A percentile compares a stretch with the other conserved stretches of the same genome.
Conservation (phyloP, 2,113 vertebrate species). For the Perccottus glenii region DNA sequence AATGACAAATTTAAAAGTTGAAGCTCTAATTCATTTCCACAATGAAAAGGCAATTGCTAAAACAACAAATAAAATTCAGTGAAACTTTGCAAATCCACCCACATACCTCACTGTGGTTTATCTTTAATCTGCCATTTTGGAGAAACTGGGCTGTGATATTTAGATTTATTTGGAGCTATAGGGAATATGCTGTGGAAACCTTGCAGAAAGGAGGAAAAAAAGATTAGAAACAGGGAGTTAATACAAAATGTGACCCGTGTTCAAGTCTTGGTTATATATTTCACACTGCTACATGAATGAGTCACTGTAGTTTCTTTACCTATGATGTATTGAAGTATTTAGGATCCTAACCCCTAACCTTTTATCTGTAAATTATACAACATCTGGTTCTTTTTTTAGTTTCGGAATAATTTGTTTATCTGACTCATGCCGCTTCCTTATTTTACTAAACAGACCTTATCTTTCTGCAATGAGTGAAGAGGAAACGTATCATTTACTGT, state of each 20-base stretch:
- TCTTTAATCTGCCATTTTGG: neutral
- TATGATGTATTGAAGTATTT: too few species aligned
- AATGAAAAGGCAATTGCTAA: too few species aligned
- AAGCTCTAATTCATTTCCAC: too few species aligned
- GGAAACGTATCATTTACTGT: conserved; percentile 47
- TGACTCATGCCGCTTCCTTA: conserved; percentile 30
- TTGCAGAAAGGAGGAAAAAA: neutral
- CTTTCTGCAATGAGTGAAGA: conserved; percentile 36
- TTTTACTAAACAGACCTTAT: conserved; percentile 51
- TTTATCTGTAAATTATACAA: neutral
- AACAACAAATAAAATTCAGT: neutral
- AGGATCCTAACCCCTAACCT: too few species aligned
- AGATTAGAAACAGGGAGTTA: neutral
- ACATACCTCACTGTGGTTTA: neutral
- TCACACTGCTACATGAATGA: neutral
- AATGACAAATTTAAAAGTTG: too few species aligned
- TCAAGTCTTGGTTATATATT: neutral
- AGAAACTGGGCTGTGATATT: neutral
- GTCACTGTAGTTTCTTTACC: neutral
- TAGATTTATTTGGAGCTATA: neutral
- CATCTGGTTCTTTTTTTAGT: neutral
- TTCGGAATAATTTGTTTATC: neutral
- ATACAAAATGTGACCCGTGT: neutral
- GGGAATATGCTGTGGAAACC: neutral
- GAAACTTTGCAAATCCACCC: neutral